These are phyloP conservation scores for Tetranychus truncatus DNA, from an alignment of 2,888 invertebrate genomes.

Conservation along the genomic window DNA sequence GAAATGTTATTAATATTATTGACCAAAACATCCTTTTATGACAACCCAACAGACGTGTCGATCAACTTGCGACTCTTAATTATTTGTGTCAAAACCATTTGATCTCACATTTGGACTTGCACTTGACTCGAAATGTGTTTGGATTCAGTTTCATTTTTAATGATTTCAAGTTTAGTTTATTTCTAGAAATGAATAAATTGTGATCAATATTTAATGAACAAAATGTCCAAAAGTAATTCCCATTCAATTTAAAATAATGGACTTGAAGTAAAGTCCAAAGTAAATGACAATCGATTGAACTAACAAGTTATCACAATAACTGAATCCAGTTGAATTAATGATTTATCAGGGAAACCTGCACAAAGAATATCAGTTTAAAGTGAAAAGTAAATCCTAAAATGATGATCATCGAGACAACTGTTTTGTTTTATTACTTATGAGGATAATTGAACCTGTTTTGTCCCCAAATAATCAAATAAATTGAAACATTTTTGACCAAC, in stretches of 20 bases:
- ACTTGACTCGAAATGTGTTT: neutral
- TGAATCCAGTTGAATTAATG: no score
- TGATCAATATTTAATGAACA: neutral
- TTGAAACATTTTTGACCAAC: no score
- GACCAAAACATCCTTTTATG: neutral
- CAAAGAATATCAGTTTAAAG: no score
- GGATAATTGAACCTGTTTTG: no score
- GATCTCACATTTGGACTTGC: neutral
- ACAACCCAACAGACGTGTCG: no score
- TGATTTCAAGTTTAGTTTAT: neutral
- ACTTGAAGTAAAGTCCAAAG: neutral
- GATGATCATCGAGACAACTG: no score
- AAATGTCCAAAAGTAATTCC: neutral
- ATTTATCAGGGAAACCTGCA: no score
- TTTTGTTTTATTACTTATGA: no score
- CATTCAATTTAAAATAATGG: slow-evolving; percentile 1
- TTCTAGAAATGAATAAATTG: neutral
- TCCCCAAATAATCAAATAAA: no score
- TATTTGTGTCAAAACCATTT: neutral
- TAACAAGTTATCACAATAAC: neutral
- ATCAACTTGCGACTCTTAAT: no score
- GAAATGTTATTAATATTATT: neutral
- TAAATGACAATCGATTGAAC: no score
- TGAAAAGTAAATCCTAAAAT: no score
- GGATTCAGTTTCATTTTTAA: neutral